Evolutionary conservation across 2,797 vertebrate species (phyloP).

Genomic region (Phataginus tetradactyla): DNA sequence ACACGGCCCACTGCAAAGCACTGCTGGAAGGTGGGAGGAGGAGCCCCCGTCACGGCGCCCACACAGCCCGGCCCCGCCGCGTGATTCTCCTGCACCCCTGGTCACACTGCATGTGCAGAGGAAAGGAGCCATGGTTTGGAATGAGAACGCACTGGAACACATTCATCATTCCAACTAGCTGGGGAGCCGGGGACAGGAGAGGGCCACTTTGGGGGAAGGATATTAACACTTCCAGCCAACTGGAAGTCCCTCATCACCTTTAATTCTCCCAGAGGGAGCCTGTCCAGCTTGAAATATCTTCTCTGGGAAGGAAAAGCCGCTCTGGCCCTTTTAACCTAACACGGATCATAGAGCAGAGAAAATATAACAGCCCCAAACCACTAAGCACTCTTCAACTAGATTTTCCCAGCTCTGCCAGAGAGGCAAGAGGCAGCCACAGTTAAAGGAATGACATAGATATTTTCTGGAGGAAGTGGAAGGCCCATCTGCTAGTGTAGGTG

Average conservation of each 20-base stretch:
- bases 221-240: not conserved
- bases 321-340: constrained; percentile 75
- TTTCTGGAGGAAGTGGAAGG: not conserved
- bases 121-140: not conserved
- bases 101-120: not conserved
- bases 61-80: rapidly evolving
- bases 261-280: constrained; percentile 70
- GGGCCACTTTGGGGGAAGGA: not conserved
- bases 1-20: not conserved
- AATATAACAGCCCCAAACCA: constrained; percentile 75
- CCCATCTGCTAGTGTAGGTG: not conserved
- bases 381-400: constrained; percentile 61
- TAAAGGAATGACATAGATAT: constrained; percentile 9
- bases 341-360: constrained; percentile 79
- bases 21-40: not conserved
- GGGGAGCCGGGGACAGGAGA: not conserved
- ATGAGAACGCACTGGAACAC: not conserved
- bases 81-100: not conserved
- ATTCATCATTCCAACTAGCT: not conserved
- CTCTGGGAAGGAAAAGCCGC: constrained; percentile 44
- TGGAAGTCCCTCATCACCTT: constrained; percentile 69
- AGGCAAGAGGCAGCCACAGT: not conserved
- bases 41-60: rapidly evolving
- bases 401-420: constrained; percentile 33
- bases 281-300: constrained; percentile 73